Conservation (phyloP, 2,888 invertebrate species). For the Lasius fuliginosus region DNA sequence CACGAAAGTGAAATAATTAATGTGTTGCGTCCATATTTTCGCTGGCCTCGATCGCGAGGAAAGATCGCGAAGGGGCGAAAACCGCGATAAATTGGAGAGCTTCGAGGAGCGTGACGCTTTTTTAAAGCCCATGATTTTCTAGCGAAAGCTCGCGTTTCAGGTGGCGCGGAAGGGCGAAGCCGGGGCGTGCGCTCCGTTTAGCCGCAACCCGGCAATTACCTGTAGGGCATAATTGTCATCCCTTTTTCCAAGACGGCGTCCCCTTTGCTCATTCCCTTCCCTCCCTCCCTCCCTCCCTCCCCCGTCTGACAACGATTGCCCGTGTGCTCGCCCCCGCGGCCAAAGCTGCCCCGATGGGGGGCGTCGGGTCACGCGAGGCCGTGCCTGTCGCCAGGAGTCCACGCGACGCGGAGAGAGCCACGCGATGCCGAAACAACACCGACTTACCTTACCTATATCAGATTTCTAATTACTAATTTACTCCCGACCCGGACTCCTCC, state of each 20-base stretch:
- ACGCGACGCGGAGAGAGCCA: constrained; percentile 84
- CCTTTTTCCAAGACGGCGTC: constrained; percentile 78
- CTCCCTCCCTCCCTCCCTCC: constrained; percentile 51
- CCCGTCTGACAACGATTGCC: constrained; percentile 54
- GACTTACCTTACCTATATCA: constrained; percentile 83
- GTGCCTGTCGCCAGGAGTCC: constrained; percentile 86
- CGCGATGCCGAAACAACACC: constrained; percentile 85
- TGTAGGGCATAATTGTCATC: constrained; percentile 86
- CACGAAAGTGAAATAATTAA: constrained; percentile 5
- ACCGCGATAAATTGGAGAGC: constrained; percentile 71
- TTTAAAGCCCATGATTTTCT: constrained; percentile 82
- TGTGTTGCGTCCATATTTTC: constrained; percentile 16
- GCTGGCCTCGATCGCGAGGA: background rate
- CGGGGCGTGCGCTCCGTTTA: constrained; percentile 82
- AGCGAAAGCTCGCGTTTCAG: constrained; percentile 80
- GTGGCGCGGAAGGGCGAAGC: constrained; percentile 67
- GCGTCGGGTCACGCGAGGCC: constrained; percentile 85
- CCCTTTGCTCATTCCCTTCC: constrained; percentile 50
- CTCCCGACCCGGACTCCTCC: constrained; percentile 68
- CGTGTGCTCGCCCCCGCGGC: constrained; percentile 64
- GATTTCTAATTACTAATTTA: constrained; percentile 86
- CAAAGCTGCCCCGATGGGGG: constrained; percentile 67
- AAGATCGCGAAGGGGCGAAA: constrained; percentile 32
- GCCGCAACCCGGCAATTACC: constrained; percentile 84
- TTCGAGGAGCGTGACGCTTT: constrained; percentile 77